Base-by-base conservation (phyloP, 2,888 invertebrate genomes). In the Pyralis farinalis region DNA sequence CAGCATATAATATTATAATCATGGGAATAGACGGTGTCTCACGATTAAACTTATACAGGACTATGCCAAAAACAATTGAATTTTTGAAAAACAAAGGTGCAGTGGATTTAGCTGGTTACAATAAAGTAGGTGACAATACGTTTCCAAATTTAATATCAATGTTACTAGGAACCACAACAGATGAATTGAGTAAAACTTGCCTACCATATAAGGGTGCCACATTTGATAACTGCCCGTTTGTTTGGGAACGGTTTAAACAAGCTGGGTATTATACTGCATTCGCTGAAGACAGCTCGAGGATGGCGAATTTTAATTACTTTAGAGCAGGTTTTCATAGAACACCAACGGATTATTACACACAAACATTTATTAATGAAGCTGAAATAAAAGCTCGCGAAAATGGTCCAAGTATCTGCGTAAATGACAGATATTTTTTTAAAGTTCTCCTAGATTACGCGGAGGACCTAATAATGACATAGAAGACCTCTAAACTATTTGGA, bases 81-180 rank as follows among this genome's bases (percentile, higher is more conserved):
- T 91, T 90, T 48, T 77, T 96, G 39, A 77, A 87, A 16, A 63
- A 90, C 2, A 74, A 93, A 22, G 88, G 89, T 0, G 93, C 92
- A 8, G 84, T 95, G n/a, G 96, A 96, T 61, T 86, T 98, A 66
- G 69, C 93, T 45, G 97, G 97, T 1, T 97, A 96, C 72, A 96
- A 95, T 65, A 98, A 97, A 87, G 93, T 98, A 1, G 98, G 93
- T 0, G 97, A 97, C 73, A 98, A 97, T 68, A 97, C 97, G 0
- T 97, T 94, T 64, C 96, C 96, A 0, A 98, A 98, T 73, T 68
- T 97, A 31, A 91, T 96, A 28, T 94, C 97, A 0, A 85, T 95
- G 31, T 75, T 97, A n/a, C 91, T 92, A 7, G 97, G 97, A 0
- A 59, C 92, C 25, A 90, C 90, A 7, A 91, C 90, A 33, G 76